A percentile compares a stretch with the other conserved stretches of the same genome.
Conservation (phyloP, 2,888 invertebrate species). For the Ennomos erosarius region DNA sequence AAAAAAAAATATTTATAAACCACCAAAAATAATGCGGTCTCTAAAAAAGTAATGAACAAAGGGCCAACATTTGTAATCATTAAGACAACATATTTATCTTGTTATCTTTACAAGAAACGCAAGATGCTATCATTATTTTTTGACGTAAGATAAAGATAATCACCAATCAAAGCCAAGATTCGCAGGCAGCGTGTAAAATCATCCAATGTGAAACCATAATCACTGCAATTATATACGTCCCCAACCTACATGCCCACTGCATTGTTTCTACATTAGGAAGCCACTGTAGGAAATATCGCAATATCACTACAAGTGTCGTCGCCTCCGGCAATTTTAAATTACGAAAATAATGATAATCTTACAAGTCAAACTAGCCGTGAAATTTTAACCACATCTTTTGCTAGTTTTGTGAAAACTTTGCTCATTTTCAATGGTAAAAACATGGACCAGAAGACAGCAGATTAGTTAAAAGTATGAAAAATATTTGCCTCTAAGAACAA, state of each 20-base stretch:
- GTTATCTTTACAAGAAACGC: too few relatives aligned
- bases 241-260: slow-evolving; percentile 65
- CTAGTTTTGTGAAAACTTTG: not conserved
- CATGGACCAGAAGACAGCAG: too few relatives aligned
- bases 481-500: too few relatives aligned
- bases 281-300: slow-evolving; percentile 33
- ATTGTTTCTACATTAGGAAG: slow-evolving; percentile 64
- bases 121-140: slow-evolving; percentile 1
- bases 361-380: slow-evolving; percentile 13
- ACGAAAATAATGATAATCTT: slow-evolving; percentile 18
- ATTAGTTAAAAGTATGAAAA: too few relatives aligned
- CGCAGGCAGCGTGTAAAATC: slow-evolving; percentile 19
- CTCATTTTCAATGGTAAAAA: not conserved
- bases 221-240: slow-evolving; percentile 51
- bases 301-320: slow-evolving; percentile 27
- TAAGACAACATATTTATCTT: too few relatives aligned
- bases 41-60: too few relatives aligned
- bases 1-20: too few relatives aligned
- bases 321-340: slow-evolving; percentile 15
- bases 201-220: slow-evolving; percentile 28
- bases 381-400: slow-evolving; percentile 13
- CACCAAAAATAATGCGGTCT: too few relatives aligned
- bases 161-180: slow-evolving; percentile 11
- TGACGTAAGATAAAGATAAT: slow-evolving; percentile 6
- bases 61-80: too few relatives aligned